Evolutionary conservation across 1,140 invertebrate species (phyloP), one percentile per base, ranked within the genome.

Genomic region (Callitettix versicolor): DNA sequence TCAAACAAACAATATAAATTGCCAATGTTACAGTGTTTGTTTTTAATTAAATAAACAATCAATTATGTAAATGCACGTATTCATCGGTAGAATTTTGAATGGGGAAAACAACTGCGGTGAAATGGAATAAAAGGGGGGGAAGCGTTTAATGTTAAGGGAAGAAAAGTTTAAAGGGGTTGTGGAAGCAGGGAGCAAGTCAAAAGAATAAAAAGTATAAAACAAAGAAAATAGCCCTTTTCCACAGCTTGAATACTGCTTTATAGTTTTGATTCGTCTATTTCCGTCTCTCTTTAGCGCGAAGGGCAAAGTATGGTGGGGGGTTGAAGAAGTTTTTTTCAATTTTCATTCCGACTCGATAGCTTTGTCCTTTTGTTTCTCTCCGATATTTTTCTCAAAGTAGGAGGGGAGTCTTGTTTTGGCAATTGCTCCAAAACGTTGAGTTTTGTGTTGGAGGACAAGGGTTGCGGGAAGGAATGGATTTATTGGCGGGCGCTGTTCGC

Each of bases 191-290:
- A 30, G 26, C 26, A 30, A 30, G 26, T 30, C 26, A 30, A 30
- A 51, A 51, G 48, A 51, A 51, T 51, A 34, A 51, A 51, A 51
- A 51, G 48, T 51, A 51, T 51, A 51, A 51, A 51, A 51, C 48
- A 51, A 51, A 51, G 48, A 51, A 30, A 51, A 51, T 51, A 51
- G 48, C 48, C 48, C 48, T 51, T 51, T 51, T 51, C 48, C 48
- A 51, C 48, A 51, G 48, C 48, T 51, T 36, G 33, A 51, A 51
- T 21, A 34, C 17, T 34, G 48, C 48, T 51, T 51, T 51, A 51
- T 51, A 51, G 48, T 51, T 51, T 51, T 51, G 48, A 51, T 51
- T 51, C 48, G 34, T 34, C 26, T 30, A 30, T 30, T 30, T 30
- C 26, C 26, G 26, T 22, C 26, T 49, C 22, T 20, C 14, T 14